Evolutionary conservation across 2,888 invertebrate genomes (phyloP), one percentile per base, ranked within the genome.

Genomic region (Tenthredo notha): DNA sequence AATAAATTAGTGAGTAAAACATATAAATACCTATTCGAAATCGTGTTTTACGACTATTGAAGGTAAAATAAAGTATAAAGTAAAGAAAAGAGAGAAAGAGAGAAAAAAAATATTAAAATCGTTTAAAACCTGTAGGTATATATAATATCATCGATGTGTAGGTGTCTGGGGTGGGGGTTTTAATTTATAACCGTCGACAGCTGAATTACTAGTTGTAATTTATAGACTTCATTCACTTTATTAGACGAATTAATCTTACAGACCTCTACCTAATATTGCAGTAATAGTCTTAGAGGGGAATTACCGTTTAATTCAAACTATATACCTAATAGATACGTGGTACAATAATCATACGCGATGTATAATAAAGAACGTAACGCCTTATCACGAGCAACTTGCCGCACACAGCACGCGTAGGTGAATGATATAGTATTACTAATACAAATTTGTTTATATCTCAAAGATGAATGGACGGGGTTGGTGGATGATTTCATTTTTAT

Each of bases 201-300:
- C 25, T 43, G 82, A 40, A 65, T 40, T 65, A 82, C 21, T 15
- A 65, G 37, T 43, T 4, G 29, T 50, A 43, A 82, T 82, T 82
- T 82, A 82, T 82, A 43, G 65, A 82, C 82, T 82, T 25, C n/a
- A 29, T 47, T 15, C 50, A 37, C 40, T 54, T 84, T 67, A 84
- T 67, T 47, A 72, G 65, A 70, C 74, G 43, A 84, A 72, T 54
- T 70, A 77, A 25, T 54, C 50, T 75, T 21, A 9, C n/a, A 21
- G 15, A 29, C 21, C 18, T 18, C 10, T 70, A 70, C 37, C 18
- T 50, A 54, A 78, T 25, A 78, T 33, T n/a, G 15, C 21, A 5
- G 33, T 70, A 70, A 70, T 70, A n/a, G 70, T 70, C 12, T 70
- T n/a, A 1, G 37, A 37, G n/a, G 18, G n/a, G 25, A 61, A 21